Base-by-base conservation (phyloP, 2,888 invertebrate species). In the Nyleta sp. region DNA sequence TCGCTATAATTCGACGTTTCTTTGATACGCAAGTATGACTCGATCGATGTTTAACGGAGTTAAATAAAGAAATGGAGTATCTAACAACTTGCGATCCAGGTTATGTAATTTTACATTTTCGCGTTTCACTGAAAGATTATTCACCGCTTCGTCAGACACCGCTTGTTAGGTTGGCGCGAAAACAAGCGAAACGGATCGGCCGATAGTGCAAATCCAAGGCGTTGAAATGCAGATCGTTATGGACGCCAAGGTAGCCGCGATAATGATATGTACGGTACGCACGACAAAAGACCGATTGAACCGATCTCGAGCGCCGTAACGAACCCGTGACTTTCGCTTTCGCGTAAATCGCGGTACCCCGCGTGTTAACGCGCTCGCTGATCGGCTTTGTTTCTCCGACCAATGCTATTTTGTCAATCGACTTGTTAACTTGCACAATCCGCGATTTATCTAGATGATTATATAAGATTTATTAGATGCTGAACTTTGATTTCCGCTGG, bases 291-390 rank as follows among this genome's bases (percentile, higher is more conserved):
- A 50, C 48, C 40, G 74, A 68, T 75, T 75, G 28, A 22, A 20
- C 62, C 68, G 60, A 75, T 68, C 62, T 44, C 35, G n/a, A 17
- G 38, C 33, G 24, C 48, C 55, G 62, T 75, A 75, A 75, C 75
- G 62, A 75, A 60, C 31, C 67, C 48, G 38, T 50, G 59, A 71
- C 76, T 76, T 76, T 71, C 71, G 64, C 76, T 71, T 71, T 71
- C 71, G 53, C 65, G 71, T 65, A 76, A 76, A 76, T 64, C 70
- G 55, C 18, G 57, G 59, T 44, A n/a, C 55, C 40, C 44, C 22
- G 55, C 46, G 67, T 73, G 72, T 65, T 73, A 73, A 73, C 73
- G 59, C 48, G 72, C 55, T 64, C 57, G 50, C 28, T 57, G 42
- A 73, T 67, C 73, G 22, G 62, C 55, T 68, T 75, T 55, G 62